Percentiles rank a stretch among this genome's conserved stretches.
phyloP scores from a whole-genome alignment of 2,113 vertebrate species.

The Dicerorhinus sumatrensis region DNA sequence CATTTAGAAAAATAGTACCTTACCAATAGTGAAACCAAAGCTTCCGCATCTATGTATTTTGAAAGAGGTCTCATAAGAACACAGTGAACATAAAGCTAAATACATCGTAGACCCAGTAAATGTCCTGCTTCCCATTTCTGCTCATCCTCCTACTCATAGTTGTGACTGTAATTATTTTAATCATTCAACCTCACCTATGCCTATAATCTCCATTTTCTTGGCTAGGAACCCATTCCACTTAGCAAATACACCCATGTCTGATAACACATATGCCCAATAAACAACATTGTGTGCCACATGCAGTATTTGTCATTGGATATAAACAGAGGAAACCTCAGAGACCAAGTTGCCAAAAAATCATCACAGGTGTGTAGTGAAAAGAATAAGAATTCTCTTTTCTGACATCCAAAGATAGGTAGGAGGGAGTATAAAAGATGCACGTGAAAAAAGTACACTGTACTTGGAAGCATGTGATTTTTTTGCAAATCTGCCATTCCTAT shows the following conservation, averaged over 20 bases:
- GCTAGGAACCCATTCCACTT: not conserved
- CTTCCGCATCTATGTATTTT: not conserved
- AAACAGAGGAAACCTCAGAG: conserved; percentile 69
- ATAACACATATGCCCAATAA: conserved; percentile 35
- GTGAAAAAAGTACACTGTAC: conserved; percentile 41
- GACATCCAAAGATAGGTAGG: conserved; percentile 65
- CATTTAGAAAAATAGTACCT: not conserved
- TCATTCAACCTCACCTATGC: not conserved
- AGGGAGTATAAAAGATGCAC: conserved; percentile 12
- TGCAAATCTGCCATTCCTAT: not conserved
- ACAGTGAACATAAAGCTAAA: not conserved
- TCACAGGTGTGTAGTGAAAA: conserved; percentile 70
- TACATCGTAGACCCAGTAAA: not conserved
- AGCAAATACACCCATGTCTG: not conserved
- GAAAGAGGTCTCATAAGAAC: not conserved
- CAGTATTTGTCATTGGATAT: conserved; percentile 55
- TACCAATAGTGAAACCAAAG: not conserved
- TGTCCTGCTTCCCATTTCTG: not conserved
- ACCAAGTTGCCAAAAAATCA: conserved; percentile 67
- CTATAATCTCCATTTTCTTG: not conserved
- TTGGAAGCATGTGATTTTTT: conserved; percentile 60
- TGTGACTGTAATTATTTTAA: not conserved
- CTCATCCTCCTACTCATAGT: not conserved
- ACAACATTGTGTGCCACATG: not conserved
- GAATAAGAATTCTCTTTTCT: conserved; percentile 69